Conservation (phyloP, 2,888 invertebrate genomes). For the Liopterus haemorrhoidalis region DNA sequence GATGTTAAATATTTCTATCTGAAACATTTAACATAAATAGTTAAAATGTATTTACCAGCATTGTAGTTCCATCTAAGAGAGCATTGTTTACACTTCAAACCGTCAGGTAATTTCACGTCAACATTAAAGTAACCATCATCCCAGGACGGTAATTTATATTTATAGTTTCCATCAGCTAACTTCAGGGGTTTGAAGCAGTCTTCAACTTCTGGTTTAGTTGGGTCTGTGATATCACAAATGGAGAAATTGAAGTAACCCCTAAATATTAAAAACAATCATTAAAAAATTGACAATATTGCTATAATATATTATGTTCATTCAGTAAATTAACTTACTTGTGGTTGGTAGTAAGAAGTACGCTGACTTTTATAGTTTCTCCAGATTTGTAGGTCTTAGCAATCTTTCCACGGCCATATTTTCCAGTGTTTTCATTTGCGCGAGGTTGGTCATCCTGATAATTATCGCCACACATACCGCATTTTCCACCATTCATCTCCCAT, state of each 20-base stretch:
- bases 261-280: slow-evolving; percentile 47
- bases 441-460: slow-evolving; percentile 45
- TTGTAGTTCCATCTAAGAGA: slow-evolving; percentile 47
- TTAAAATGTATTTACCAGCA: slow-evolving; percentile 36
- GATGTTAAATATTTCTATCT: too few species aligned
- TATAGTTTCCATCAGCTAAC: slow-evolving; percentile 36
- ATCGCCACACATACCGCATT: slow-evolving; percentile 55
- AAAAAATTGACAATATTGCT: too few species aligned
- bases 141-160: slow-evolving; percentile 32
- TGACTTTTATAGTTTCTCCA: slow-evolving; percentile 36
- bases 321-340: too few species aligned
- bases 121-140: slow-evolving; percentile 33
- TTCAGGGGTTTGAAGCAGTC: slow-evolving; percentile 45
- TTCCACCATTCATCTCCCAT: slow-evolving; percentile 44
- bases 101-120: slow-evolving; percentile 39
- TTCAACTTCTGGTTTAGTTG: slow-evolving; percentile 46
- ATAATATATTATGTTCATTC: too few species aligned
- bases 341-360: slow-evolving; percentile 40
- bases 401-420: slow-evolving; percentile 48
- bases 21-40: too few species aligned
- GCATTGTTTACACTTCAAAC: slow-evolving; percentile 44
- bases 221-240: slow-evolving; percentile 47
- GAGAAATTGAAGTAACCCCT: slow-evolving; percentile 48
- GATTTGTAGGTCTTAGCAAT: slow-evolving; percentile 44
- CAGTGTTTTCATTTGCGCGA: slow-evolving; percentile 51